Percentiles rank a stretch among this genome's conserved stretches.
phyloP scores from a whole-genome alignment of 2,888 invertebrate species.

The Pterostichus niger region DNA sequence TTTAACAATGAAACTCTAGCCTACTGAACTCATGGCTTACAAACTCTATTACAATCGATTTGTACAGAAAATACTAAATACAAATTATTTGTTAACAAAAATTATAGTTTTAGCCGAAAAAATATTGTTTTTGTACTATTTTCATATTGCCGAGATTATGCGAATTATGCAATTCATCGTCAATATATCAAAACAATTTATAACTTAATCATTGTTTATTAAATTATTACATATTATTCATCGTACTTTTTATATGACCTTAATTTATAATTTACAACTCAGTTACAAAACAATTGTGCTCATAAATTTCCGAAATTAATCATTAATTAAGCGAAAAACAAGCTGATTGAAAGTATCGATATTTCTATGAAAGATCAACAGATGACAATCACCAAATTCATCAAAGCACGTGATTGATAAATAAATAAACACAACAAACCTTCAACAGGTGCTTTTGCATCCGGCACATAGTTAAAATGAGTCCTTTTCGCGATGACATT shows the following conservation, averaged over 20 bases:
- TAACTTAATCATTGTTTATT: slow-evolving; percentile 14
- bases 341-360: too few relatives aligned
- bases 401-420: neutral
- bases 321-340: neutral
- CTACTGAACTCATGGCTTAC: too few relatives aligned
- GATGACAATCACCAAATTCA: neutral
- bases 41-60: too few relatives aligned
- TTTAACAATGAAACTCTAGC: too few relatives aligned
- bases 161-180: neutral
- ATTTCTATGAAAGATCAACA: neutral
- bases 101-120: too few relatives aligned
- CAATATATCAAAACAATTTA: neutral
- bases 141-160: too few relatives aligned
- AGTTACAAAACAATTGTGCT: neutral
- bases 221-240: too few relatives aligned
- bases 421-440: slow-evolving; percentile 74
- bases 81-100: too few relatives aligned
- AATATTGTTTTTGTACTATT: too few relatives aligned
- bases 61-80: too few relatives aligned
- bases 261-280: too few relatives aligned
- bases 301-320: neutral
- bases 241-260: too few relatives aligned
- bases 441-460: slow-evolving; percentile 78
- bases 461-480: slow-evolving; percentile 83
- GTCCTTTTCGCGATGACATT: slow-evolving; percentile 72